Conservation (phyloP, 2,797 vertebrate species). For the Melopsittacus undulatus region DNA sequence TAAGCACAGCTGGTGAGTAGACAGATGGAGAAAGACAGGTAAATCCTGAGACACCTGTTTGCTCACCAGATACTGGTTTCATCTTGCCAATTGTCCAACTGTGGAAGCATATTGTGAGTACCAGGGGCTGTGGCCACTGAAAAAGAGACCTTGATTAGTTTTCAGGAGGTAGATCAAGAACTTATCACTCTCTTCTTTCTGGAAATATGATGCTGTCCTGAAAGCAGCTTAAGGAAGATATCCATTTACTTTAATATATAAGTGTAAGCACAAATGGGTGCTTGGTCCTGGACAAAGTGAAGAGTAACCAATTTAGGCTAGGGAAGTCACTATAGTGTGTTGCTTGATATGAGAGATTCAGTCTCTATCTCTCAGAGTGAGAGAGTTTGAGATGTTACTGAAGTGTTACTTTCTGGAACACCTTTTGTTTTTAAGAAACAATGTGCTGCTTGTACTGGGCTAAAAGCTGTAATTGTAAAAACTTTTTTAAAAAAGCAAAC, state of each 20-base stretch:
- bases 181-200: background rate
- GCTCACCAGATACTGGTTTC: background rate
- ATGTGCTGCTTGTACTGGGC: background rate
- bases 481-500: background rate
- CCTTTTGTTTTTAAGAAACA: background rate
- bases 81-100: background rate
- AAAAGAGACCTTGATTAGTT: slow-evolving; percentile 24
- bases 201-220: background rate
- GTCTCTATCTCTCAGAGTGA: background rate
- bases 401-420: background rate
- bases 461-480: background rate
- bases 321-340: background rate
- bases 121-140: slow-evolving; percentile 9
- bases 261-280: background rate
- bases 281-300: background rate
- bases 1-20: background rate
- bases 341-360: background rate
- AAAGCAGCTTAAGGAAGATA: background rate
- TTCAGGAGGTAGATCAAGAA: slow-evolving; percentile 29
- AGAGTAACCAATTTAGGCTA: background rate
- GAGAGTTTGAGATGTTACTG: background rate
- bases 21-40: slow-evolving; percentile 11
- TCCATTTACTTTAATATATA: background rate
- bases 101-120: slow-evolving; percentile 12
- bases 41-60: background rate